Evolutionary conservation across 1,140 invertebrate species (phyloP).

Genomic region (Chironomus tepperi): DNA sequence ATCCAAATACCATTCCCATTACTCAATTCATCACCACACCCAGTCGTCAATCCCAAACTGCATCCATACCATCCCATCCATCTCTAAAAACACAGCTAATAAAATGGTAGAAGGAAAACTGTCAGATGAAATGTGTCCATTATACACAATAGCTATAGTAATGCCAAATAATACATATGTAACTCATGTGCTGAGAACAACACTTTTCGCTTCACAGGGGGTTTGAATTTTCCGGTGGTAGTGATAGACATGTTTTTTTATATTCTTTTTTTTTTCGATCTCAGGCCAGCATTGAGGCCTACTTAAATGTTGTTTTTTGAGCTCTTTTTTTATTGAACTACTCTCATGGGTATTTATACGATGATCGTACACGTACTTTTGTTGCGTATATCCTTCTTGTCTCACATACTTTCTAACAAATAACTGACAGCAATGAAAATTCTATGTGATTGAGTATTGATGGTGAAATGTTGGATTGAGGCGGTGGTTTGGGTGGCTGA

Average conservation of each 20-base stretch:
- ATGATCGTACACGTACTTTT: neutral
- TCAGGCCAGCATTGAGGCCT: neutral
- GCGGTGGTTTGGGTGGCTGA: no score
- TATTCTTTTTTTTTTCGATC: neutral
- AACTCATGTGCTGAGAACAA: constrained; percentile 6
- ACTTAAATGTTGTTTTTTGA: neutral
- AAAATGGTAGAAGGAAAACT: neutral
- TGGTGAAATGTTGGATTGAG: no score
- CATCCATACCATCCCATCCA: no score
- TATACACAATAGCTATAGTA: neutral
- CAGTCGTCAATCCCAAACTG: no score
- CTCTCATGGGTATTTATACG: neutral
- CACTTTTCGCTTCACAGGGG: constrained; percentile 20
- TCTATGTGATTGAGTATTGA: no score
- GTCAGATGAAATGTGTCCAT: constrained; percentile 19
- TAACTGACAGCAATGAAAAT: neutral
- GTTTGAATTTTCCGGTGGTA: constrained; percentile 4
- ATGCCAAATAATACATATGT: constrained; percentile 19
- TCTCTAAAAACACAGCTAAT: no score
- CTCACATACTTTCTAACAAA: neutral
- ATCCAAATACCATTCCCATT: no score
- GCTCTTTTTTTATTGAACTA: constrained; percentile 3
- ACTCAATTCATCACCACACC: no score
- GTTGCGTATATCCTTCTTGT: neutral
- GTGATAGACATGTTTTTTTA: neutral